Percentiles rank a stretch among this genome's conserved stretches.
phyloP scores from a whole-genome alignment of 1,140 invertebrate species.

The Philaenus spumarius region DNA sequence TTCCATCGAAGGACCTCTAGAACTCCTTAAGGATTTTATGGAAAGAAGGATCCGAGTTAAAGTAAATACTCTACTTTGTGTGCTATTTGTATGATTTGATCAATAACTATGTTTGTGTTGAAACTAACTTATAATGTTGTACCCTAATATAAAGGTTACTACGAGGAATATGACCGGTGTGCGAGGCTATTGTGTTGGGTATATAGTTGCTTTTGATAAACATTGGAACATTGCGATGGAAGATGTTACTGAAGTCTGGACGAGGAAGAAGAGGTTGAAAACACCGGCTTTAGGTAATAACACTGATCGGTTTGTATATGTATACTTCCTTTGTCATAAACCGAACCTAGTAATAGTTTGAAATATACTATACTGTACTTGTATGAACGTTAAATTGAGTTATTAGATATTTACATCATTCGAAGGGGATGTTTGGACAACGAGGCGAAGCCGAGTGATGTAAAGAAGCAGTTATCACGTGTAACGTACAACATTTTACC shows the following conservation, averaged over 20 bases:
- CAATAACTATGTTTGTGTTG: background rate
- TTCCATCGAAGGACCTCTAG: conserved; percentile 52
- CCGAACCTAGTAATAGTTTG: too few species aligned
- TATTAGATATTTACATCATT: too few species aligned
- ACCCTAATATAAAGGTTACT: conserved; percentile 47
- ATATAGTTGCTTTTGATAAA: conserved; percentile 84
- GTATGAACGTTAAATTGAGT: too few species aligned
- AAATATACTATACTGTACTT: too few species aligned
- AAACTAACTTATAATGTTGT: conserved; percentile 15
- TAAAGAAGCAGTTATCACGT: too few species aligned
- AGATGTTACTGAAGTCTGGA: conserved; percentile 82
- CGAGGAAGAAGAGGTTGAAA: conserved; percentile 38
- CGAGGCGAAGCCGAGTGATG: too few species aligned
- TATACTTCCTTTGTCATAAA: too few species aligned
- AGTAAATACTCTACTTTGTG: conserved; percentile 40
- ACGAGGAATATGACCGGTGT: conserved; percentile 57
- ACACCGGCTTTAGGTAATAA: conserved; percentile 22
- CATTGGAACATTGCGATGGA: conserved; percentile 87
- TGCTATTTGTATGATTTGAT: too few species aligned
- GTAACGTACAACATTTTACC: too few species aligned
- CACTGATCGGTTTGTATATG: conserved; percentile 33
- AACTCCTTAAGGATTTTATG: conserved; percentile 52
- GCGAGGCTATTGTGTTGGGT: conserved; percentile 71
- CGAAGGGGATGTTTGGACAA: too few species aligned
- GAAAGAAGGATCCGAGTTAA: conserved; percentile 52